These are phyloP conservation scores for Chesias legatella DNA, from an alignment of 2,888 invertebrate genomes.

Conservation along the genomic window DNA sequence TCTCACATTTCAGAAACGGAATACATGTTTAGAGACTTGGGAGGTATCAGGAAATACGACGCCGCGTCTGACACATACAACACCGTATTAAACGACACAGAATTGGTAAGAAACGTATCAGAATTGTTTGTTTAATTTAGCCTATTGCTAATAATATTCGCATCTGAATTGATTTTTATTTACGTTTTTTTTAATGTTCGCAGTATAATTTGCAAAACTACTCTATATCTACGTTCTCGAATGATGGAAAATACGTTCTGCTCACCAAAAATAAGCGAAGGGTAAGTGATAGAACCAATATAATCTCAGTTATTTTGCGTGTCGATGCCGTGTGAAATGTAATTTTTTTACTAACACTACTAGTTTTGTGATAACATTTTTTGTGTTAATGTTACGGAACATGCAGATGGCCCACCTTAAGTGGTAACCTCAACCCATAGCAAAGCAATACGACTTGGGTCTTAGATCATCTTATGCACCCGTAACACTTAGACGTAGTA, in stretches of 20 bases:
- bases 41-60: constrained; percentile 55
- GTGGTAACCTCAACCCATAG: too few relatives aligned
- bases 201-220: constrained; percentile 54
- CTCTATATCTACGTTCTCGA: constrained; percentile 50
- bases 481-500: too few relatives aligned
- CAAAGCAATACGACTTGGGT: too few relatives aligned
- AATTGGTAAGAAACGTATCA: constrained; percentile 51
- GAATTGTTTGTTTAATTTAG: constrained; percentile 13
- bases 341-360: too few relatives aligned
- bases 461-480: too few relatives aligned
- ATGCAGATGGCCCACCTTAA: too few relatives aligned
- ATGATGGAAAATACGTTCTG: constrained; percentile 56
- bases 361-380: too few relatives aligned
- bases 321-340: neutral
- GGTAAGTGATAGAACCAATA: constrained; percentile 38
- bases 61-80: constrained; percentile 38
- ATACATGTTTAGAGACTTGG: constrained; percentile 54
- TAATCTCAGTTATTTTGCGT: neutral
- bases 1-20: constrained; percentile 51
- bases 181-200: too few relatives aligned
- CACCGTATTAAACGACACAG: constrained; percentile 46
- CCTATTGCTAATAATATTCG: constrained; percentile 4
- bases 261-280: constrained; percentile 47
- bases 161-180: constrained; percentile 6
- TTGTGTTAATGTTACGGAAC: too few relatives aligned